These are phyloP conservation scores for Acanthosepion pharaonis DNA, from an alignment of 2,888 invertebrate genomes.

Conservation along the genomic window DNA sequence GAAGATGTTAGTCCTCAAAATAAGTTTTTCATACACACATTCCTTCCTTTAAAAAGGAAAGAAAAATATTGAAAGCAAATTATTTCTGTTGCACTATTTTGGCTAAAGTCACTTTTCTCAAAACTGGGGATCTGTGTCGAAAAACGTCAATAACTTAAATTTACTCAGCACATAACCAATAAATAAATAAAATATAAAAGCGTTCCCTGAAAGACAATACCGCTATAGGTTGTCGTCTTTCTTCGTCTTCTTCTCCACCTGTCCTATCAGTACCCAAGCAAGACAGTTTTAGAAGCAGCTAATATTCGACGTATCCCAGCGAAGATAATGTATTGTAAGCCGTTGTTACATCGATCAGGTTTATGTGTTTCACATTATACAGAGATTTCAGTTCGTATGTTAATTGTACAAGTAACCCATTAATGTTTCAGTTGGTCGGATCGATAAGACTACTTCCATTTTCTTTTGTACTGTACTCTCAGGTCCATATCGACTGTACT, in stretches of 20 bases:
- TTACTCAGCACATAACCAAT: neutral
- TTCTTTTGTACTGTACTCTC: neutral
- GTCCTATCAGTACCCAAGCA: neutral
- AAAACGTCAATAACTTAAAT: neutral
- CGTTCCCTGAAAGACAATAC: neutral
- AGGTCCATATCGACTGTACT: neutral
- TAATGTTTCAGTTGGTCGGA: neutral
- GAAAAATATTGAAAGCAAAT: neutral
- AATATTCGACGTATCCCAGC: neutral
- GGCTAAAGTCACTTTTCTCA: neutral
- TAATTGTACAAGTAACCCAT: neutral
- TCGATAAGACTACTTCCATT: neutral
- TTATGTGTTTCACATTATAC: neutral
- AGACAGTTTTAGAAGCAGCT: conserved; percentile 33
- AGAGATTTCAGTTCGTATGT: neutral
- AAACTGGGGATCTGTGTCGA: neutral
- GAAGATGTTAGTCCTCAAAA: neutral
- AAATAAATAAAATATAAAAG: neutral
- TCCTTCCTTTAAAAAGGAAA: neutral
- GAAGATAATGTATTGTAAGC: neutral
- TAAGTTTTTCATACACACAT: neutral
- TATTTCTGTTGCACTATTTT: neutral
- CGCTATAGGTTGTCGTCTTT: too few relatives aligned
- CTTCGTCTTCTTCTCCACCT: neutral
- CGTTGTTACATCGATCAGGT: neutral